Evolutionary conservation across 2,113 vertebrate species (phyloP), one percentile per base, ranked within the genome.

Genomic region (Felis chaus): DNA sequence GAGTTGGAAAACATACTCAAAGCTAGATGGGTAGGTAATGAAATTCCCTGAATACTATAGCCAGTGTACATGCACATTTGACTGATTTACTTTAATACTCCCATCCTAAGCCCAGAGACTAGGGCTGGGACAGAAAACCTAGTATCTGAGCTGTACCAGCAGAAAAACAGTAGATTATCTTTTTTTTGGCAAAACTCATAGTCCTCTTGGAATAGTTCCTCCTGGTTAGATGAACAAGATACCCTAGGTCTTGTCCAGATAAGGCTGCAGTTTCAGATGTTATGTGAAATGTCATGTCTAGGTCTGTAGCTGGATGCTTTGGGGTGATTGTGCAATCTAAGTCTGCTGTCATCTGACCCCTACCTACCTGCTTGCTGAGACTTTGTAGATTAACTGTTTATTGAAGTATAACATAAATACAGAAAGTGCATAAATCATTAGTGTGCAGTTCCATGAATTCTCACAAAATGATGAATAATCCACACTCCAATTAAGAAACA

Each of bases 1-100:
- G 74, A 95, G 55, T 79, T 95, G 31, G 76, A 93, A 96, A 96
- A 95, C 50, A 66, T 68, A 87, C 29, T 98, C 53, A 91, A 78
- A 96, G 36, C 73, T 96, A 61, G 25, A 63, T 96, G 83, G 33
- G 33, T 89, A 91, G 69, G 73, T 86, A 92, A 81, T 96, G 61
- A 36, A n/a, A 45, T 89, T 96, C 61, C 41, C 41, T 87, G 74
- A 88, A 88, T 92, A 65, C 11, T 50, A 11, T 27, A 85, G 41
- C 74, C 53, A 85, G 50, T 85, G 14, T 48, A 45, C 48, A 18
- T 45, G 80, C 33, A 73, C 33, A 57, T 33, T 86, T 92, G 84
- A 81, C 66, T 87, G 55, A 90, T 69, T 84, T 79, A 73, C 29
- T 80, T 71, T 93, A 92, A 66, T 92, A 61, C 53, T 83, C 55